These are phyloP conservation scores for Potamarius usumacintae DNA, from an alignment of 2,113 vertebrate species.

Conservation along the genomic window DNA sequence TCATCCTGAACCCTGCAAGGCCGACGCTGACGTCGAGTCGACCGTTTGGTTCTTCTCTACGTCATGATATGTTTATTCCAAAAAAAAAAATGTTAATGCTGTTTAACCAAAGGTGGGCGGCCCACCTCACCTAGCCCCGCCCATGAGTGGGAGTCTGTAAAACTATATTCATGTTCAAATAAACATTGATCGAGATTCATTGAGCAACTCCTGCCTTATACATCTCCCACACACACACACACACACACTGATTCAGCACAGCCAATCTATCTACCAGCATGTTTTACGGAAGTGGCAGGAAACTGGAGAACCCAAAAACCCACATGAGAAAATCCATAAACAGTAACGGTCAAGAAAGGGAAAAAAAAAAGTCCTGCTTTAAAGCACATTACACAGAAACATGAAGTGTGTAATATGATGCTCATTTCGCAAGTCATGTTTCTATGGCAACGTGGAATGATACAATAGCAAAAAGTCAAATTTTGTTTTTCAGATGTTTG, in stretches of 20 bases:
- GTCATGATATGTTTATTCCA: no score
- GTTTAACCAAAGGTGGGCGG: no score
- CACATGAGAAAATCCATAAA: background rate
- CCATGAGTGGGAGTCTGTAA: no score
- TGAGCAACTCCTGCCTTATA: no score
- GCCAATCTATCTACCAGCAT: background rate
- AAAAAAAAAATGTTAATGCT: no score
- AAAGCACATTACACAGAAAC: background rate
- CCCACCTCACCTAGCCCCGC: no score
- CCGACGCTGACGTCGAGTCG: no score
- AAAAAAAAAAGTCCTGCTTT: background rate
- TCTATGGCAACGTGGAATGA: background rate
- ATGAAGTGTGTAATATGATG: background rate
- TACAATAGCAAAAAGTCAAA: background rate
- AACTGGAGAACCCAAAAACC: background rate
- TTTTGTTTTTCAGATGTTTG: background rate
- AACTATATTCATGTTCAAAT: no score
- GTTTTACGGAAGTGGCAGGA: background rate
- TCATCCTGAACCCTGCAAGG: no score
- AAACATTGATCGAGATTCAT: no score
- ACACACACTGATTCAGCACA: background rate
- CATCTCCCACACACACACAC: background rate
- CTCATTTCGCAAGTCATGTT: background rate
- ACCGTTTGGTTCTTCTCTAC: no score
- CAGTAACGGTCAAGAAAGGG: no score